Evolutionary conservation across 30 jellyfish, hydroid and myxozoan genomes (phyloP).

Genomic region (Catostylus mosaicus): DNA sequence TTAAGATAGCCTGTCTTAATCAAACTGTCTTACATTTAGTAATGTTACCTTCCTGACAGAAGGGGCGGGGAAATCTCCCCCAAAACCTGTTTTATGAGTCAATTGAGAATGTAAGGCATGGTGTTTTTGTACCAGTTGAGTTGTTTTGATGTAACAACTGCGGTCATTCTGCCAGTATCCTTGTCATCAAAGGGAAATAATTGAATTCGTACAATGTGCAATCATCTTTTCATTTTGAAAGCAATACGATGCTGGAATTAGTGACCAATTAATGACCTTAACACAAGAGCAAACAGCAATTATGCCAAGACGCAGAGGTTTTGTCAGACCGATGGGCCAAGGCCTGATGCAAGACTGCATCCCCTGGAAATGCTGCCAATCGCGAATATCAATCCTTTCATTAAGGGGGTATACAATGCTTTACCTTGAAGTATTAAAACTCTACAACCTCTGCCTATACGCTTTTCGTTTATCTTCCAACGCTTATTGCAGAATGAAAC

Average conservation of each 20-base stretch:
- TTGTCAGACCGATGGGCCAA: too few species aligned
- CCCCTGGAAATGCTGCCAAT: too few species aligned
- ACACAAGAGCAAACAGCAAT: too few species aligned
- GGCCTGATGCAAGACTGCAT: too few species aligned
- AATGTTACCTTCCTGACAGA: background rate
- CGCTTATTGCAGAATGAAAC: too few species aligned
- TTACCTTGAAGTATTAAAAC: too few species aligned
- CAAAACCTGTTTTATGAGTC: background rate
- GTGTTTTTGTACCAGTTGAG: background rate
- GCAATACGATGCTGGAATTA: background rate
- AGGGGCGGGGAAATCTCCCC: background rate
- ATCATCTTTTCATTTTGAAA: background rate
- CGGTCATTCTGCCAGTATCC: background rate
- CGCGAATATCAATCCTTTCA: too few species aligned
- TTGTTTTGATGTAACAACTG: background rate
- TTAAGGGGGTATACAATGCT: too few species aligned
- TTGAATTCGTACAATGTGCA: background rate
- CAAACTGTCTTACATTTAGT: background rate
- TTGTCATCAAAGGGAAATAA: background rate
- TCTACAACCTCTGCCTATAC: too few species aligned
- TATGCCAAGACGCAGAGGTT: too few species aligned
- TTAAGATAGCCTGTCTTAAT: slow-evolving; percentile 8
- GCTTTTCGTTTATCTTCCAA: too few species aligned
- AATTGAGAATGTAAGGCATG: background rate
- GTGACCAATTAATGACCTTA: background rate